These are phyloP conservation scores for Hylaeus volcanicus DNA, from an alignment of 1,140 invertebrate genomes.

Conservation along the genomic window DNA sequence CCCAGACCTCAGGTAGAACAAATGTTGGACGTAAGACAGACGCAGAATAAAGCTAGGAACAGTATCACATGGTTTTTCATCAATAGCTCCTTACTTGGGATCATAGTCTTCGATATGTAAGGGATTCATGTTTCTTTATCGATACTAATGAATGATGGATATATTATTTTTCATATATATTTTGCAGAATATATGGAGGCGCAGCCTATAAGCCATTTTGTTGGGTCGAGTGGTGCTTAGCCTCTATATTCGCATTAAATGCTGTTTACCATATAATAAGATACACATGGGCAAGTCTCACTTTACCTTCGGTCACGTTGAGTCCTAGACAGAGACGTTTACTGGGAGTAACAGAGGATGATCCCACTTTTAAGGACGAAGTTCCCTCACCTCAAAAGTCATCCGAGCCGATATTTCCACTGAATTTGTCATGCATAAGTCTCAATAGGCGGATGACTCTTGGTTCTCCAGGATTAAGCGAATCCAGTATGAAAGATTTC, in stretches of 20 bases:
- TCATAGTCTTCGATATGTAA: slow-evolving; percentile 73
- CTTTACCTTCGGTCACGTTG: slow-evolving; percentile 63
- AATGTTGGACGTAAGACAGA: slow-evolving; percentile 67
- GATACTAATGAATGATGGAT: background rate
- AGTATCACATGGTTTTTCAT: slow-evolving; percentile 73
- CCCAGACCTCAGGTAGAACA: slow-evolving; percentile 75
- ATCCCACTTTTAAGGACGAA: slow-evolving; percentile 71
- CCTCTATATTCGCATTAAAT: slow-evolving; percentile 71
- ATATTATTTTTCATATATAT: slow-evolving; percentile 13
- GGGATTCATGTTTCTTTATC: slow-evolving; percentile 8
- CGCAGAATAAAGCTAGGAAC: slow-evolving; percentile 68
- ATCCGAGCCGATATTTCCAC: slow-evolving; percentile 56
- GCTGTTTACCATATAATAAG: slow-evolving; percentile 70
- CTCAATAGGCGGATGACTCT: slow-evolving; percentile 67
- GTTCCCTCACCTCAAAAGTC: slow-evolving; percentile 45
- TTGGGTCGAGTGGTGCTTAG: slow-evolving; percentile 73
- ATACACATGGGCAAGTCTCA: slow-evolving; percentile 65
- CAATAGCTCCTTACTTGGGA: slow-evolving; percentile 66
- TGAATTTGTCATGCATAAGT: slow-evolving; percentile 70
- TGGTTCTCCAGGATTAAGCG: slow-evolving; percentile 66
- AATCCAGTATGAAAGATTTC: slow-evolving; percentile 61
- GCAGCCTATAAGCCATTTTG: slow-evolving; percentile 70
- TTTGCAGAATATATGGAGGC: slow-evolving; percentile 68
- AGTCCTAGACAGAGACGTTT: slow-evolving; percentile 67
- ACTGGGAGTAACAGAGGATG: slow-evolving; percentile 70